A percentile compares a stretch with the other conserved stretches of the same genome.
phyloP scores from a whole-genome alignment of 2,888 invertebrate genomes.

The Orchestes rusci region DNA sequence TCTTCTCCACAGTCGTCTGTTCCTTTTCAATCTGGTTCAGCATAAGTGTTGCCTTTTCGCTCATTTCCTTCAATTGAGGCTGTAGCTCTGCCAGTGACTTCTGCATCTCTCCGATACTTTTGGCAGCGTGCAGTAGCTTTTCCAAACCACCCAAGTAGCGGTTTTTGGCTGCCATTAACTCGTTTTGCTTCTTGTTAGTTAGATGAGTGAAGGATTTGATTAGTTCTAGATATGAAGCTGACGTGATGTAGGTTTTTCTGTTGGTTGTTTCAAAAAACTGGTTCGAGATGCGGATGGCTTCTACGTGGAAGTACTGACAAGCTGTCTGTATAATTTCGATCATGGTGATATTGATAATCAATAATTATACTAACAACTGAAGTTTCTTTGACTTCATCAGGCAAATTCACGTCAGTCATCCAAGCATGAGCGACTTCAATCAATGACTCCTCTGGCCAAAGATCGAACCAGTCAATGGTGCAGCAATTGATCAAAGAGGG shows the following conservation, averaged over 20 bases:
- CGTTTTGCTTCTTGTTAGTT: slow-evolving; percentile 65
- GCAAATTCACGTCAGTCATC: slow-evolving; percentile 68
- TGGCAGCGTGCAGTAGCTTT: slow-evolving; percentile 68
- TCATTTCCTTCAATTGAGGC: slow-evolving; percentile 67
- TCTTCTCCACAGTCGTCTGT: slow-evolving; percentile 68
- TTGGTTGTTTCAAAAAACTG: slow-evolving; percentile 60
- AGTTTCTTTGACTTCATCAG: slow-evolving; percentile 43
- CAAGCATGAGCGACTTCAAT: slow-evolving; percentile 73
- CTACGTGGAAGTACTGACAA: slow-evolving; percentile 84
- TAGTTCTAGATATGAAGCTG: slow-evolving; percentile 76
- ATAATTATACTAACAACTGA: slow-evolving; percentile 16
- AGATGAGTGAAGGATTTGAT: slow-evolving; percentile 69
- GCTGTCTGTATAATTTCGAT: slow-evolving; percentile 43
- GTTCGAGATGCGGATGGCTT: slow-evolving; percentile 56
- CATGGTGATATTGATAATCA: background rate
- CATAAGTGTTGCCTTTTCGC: slow-evolving; percentile 65
- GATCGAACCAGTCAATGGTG: slow-evolving; percentile 85
- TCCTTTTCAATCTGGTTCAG: slow-evolving; percentile 69
- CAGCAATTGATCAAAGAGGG: slow-evolving; percentile 84
- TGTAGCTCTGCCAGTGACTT: slow-evolving; percentile 63
- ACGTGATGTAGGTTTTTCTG: slow-evolving; percentile 75
- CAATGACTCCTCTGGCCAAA: slow-evolving; percentile 84
- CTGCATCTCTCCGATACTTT: slow-evolving; percentile 72
- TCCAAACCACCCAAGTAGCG: slow-evolving; percentile 53
- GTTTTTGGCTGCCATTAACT: slow-evolving; percentile 63